Evolutionary conservation across 2,797 vertebrate genomes (phyloP).

Genomic region (Pempheris klunzingeri): DNA sequence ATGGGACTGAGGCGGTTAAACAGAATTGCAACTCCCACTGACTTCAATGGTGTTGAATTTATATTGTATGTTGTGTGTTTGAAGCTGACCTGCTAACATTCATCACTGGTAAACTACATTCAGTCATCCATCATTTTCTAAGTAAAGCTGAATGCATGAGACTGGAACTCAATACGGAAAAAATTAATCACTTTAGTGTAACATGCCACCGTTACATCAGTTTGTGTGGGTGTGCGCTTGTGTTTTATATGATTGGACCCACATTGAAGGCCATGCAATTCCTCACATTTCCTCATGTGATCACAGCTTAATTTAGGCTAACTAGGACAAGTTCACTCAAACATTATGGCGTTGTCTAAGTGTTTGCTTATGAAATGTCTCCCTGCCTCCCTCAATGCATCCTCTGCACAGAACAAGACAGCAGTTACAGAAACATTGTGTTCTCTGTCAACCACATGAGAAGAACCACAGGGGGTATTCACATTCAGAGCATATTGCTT

Average conservation of each 20-base stretch:
- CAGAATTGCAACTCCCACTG: background rate
- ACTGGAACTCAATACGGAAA: background rate
- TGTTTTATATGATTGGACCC: background rate
- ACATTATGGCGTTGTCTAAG: slow-evolving; percentile 22
- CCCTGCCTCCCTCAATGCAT: slow-evolving; percentile 33
- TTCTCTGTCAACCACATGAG: slow-evolving; percentile 49
- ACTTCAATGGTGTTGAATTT: background rate
- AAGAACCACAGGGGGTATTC: slow-evolving; percentile 36
- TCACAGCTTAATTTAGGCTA: slow-evolving; percentile 28
- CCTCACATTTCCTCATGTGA: slow-evolving; percentile 16
- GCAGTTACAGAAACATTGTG: slow-evolving; percentile 58
- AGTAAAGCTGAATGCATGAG: no score
- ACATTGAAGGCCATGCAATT: background rate
- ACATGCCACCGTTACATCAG: background rate
- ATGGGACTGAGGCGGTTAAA: background rate
- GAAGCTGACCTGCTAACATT: background rate
- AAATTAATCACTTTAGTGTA: slow-evolving; percentile 3
- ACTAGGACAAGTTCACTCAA: slow-evolving; percentile 11
- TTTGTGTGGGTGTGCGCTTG: background rate
- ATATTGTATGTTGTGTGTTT: background rate
- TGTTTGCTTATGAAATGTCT: slow-evolving; percentile 27
- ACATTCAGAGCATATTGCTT: slow-evolving; percentile 47
- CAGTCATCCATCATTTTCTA: background rate
- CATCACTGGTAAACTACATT: background rate
- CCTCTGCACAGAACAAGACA: slow-evolving; percentile 44